A percentile compares a stretch with the other conserved stretches of the same genome.
phyloP scores from a whole-genome alignment of 2,113 vertebrate genomes.

The Zootoca vivipara region DNA sequence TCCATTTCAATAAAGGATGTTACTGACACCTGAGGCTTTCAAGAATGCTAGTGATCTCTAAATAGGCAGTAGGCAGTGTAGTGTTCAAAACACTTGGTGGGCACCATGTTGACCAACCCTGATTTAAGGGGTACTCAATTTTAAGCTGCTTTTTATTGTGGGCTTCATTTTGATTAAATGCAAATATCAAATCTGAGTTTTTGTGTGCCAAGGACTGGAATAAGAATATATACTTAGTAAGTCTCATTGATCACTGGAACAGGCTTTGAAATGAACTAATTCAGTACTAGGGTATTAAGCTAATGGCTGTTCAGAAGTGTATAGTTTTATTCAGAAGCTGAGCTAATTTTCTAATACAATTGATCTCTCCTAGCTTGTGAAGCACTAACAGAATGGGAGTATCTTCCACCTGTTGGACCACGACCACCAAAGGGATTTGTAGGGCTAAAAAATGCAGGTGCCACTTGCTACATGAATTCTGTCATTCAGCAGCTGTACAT shows the following conservation, averaged over 20 bases:
- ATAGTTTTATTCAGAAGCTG: not conserved
- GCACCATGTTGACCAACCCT: not conserved
- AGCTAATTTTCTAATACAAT: slow-evolving; percentile 9
- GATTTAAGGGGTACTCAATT: not conserved
- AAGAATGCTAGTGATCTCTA: not conserved
- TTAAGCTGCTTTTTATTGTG: not conserved
- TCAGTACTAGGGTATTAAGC: not conserved
- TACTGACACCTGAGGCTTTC: not conserved
- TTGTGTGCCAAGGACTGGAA: not conserved
- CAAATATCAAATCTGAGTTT: not conserved
- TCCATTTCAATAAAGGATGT: not conserved
- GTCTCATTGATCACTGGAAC: not conserved
- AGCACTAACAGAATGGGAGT: slow-evolving; percentile 98
- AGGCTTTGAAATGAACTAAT: not conserved
- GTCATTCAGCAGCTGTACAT: slow-evolving; percentile 99
- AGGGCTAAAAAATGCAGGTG: slow-evolving; percentile 96
- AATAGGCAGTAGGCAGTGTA: not conserved
- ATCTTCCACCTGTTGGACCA: slow-evolving; percentile 95
- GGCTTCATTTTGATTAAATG: not conserved
- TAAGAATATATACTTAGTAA: not conserved
- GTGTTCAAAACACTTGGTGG: too few species aligned
- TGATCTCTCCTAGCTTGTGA: slow-evolving; percentile 84
- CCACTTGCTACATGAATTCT: slow-evolving; percentile 99
- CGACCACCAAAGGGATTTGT: slow-evolving; percentile 98
- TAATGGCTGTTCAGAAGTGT: not conserved